Evolutionary conservation across 2,797 vertebrate species (phyloP), one percentile per base, ranked within the genome.

Genomic region (Tokudaia tokunoshimensis): DNA sequence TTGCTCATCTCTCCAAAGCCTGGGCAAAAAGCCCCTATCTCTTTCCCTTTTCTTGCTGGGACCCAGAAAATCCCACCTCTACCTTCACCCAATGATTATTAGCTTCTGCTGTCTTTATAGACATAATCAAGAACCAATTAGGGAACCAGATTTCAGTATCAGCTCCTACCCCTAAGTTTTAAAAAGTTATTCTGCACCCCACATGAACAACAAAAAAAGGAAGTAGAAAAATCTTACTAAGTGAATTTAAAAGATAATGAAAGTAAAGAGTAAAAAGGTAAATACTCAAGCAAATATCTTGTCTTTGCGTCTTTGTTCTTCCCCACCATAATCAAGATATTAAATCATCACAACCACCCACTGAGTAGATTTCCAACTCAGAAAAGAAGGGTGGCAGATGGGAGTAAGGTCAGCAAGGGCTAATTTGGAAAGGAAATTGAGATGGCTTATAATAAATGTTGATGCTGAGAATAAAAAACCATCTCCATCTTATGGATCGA

Each of bases 361-460:
- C 3, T 8, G 41, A 19, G 75, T 1, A 57, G 41, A 67, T 67
- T 79, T 55, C 7, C 63, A 92, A 13, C 93, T 61, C 22, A 83
- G 5, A 81, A 26, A 88, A 15, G 41, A 85, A 86, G 9, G n/a
- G 70, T 29, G 13, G 5, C 20, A 95, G 37, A 79, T 89, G 59
- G 13, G 31, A 91, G 67, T 22, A 26, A 67, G 65, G 13, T 82
- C 10, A 75, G 61, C 91, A 59, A 78, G 65, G 31, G 2, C 50
- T 86, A 86, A 95, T 89, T 70, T 86, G 11, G 75, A 80, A 65
- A 87, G 44, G 15, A 83, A 76, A 70, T 12, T 34, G 81, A 94
- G 29, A 22, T 70, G 24, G 55, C 84, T n/a, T 37, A 5, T 89
- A 75, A 41, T 65, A 75, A 65, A 74, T 55, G 3, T 65, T 91